phyloP scores from a whole-genome alignment of 2,888 invertebrate species.

The Nephrotoma appendiculata region DNA sequence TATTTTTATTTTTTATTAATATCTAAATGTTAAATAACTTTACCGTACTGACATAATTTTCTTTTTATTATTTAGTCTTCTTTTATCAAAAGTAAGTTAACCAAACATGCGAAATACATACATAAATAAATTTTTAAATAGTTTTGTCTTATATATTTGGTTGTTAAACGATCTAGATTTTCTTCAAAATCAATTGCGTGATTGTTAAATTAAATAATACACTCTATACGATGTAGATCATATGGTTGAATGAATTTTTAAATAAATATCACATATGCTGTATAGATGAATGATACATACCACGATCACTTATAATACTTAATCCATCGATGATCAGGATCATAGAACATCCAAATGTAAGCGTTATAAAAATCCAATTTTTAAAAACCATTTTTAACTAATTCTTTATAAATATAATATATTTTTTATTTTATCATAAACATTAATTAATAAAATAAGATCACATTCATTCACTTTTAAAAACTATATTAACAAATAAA shows the following conservation, averaged over 20 bases:
- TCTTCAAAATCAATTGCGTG: background rate
- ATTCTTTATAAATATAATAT: background rate
- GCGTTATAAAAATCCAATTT: slow-evolving; percentile 1
- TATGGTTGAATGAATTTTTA: background rate
- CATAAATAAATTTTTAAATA: background rate
- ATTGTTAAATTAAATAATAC: background rate
- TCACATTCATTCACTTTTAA: background rate
- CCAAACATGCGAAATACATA: background rate
- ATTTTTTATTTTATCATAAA: background rate
- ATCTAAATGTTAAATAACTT: background rate
- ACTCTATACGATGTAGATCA: background rate
- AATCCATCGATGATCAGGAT: slow-evolving; percentile 1
- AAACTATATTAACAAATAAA: background rate
- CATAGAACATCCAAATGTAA: background rate
- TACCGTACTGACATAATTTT: background rate
- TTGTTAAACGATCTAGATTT: background rate
- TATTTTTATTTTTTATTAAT: background rate
- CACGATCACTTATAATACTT: background rate
- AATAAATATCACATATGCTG: background rate
- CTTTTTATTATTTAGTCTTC: background rate
- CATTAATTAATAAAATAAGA: background rate
- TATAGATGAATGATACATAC: background rate
- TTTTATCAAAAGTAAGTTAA: background rate
- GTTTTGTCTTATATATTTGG: background rate
- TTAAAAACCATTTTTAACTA: background rate